Percentiles rank a stretch among this genome's conserved stretches.
These are phyloP conservation scores for Periophthalmus magnuspinnatus DNA, from an alignment of 2,797 vertebrate genomes.

Conservation along the genomic window DNA sequence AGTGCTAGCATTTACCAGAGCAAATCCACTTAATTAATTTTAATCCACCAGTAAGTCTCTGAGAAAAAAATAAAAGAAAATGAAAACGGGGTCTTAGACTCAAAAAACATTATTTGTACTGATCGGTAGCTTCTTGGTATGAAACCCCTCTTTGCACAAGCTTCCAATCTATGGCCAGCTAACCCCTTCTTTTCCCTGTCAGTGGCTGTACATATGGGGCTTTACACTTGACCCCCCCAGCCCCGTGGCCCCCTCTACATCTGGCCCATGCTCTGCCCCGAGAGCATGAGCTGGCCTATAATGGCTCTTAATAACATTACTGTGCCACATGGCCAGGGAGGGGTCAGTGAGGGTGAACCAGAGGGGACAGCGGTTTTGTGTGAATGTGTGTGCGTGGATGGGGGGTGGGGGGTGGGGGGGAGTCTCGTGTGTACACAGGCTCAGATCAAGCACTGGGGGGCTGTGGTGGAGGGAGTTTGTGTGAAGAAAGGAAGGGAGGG, in stretches of 20 bases:
- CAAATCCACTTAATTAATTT: not conserved
- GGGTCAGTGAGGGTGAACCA: constrained; percentile 54
- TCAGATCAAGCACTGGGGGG: constrained; percentile 45
- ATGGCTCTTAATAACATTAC: constrained; percentile 79
- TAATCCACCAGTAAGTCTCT: not conserved
- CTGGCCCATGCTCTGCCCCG: constrained; percentile 35
- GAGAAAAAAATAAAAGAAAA: not conserved
- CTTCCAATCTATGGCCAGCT: not conserved
- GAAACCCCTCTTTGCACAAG: constrained; percentile 5
- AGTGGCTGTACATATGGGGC: constrained; percentile 18
- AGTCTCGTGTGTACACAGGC: constrained; percentile 25
- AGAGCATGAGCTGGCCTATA: constrained; percentile 44
- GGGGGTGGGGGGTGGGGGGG: not conserved
- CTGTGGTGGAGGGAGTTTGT: constrained; percentile 2
- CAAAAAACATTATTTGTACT: not conserved
- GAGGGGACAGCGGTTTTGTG: constrained; percentile 12
- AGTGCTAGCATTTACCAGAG: not conserved
- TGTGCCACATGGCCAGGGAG: constrained; percentile 59
- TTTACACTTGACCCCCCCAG: constrained; percentile 50
- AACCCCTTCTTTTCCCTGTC: constrained; percentile 4
- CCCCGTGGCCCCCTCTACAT: constrained; percentile 44
- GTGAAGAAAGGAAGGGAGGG: constrained; percentile 56
- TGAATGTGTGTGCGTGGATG: too few species aligned
- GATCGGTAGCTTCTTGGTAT: not conserved
- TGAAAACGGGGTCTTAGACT: not conserved